A percentile compares a stretch with the other conserved stretches of the same genome.
Conservation (phyloP, 2,888 invertebrate genomes). For the Drosophila borborema region DNA sequence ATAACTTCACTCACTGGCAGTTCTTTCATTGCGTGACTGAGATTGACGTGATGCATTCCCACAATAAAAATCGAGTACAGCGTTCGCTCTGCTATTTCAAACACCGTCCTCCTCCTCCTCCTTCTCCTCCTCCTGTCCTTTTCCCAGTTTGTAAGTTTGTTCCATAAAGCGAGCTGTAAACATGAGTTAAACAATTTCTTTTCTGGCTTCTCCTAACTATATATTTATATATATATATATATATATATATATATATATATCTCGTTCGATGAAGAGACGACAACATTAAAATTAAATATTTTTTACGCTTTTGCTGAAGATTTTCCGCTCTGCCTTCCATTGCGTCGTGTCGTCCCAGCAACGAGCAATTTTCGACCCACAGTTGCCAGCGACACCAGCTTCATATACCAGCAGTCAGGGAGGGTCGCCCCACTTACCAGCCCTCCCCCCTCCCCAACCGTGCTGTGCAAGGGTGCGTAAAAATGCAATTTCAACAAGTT, state of each 20-base stretch:
- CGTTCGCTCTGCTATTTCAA: conserved; percentile 15
- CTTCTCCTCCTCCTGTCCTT: neutral
- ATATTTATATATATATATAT: neutral
- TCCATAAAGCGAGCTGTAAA: conserved; percentile 60
- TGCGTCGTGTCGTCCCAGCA: conserved; percentile 56
- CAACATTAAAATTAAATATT: conserved; percentile 76
- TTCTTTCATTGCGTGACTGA: conserved; percentile 27
- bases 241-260: neutral
- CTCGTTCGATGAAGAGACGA: conserved; percentile 52
- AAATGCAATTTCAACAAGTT: conserved; percentile 81
- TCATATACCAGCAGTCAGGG: conserved; percentile 16
- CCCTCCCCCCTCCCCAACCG: neutral
- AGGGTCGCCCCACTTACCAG: neutral
- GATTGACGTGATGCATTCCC: conserved; percentile 59
- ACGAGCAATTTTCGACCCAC: conserved; percentile 64
- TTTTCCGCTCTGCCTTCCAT: conserved; percentile 58
- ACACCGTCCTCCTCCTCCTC: neutral
- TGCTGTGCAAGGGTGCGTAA: conserved; percentile 79
- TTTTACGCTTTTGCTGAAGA: conserved; percentile 62
- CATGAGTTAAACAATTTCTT: conserved; percentile 60
- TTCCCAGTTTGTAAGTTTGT: conserved; percentile 22
- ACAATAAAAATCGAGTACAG: conserved; percentile 44
- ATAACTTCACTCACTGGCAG: conserved; percentile 50
- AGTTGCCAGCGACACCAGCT: conserved; percentile 47
- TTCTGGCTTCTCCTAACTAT: conserved; percentile 7